Percentiles rank a stretch among this genome's conserved stretches.
Evolutionary conservation across 2,113 vertebrate genomes (phyloP).

Genomic region (Elephantulus edwardii): DNA sequence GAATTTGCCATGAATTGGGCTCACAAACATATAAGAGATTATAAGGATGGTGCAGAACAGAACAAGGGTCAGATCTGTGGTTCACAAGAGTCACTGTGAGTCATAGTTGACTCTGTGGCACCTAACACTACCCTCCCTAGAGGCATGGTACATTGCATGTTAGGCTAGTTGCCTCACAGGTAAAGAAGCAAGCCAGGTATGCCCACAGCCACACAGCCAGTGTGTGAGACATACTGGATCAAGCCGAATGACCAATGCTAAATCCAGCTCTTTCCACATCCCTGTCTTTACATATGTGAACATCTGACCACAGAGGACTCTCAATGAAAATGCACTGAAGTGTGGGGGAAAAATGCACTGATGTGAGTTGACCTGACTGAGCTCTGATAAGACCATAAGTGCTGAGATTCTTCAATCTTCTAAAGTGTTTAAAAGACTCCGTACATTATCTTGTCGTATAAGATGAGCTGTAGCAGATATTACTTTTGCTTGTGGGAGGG

Average conservation of each 20-base stretch:
- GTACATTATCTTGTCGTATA: background rate
- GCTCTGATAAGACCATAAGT: background rate
- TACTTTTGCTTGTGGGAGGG: background rate
- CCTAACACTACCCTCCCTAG: too few species aligned
- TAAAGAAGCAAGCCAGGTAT: fast-evolving
- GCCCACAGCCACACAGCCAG: too few species aligned
- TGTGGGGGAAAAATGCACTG: too few species aligned
- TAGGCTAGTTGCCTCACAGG: background rate
- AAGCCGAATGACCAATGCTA: background rate
- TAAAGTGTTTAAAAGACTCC: background rate
- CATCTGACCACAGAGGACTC: background rate
- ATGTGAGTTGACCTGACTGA: background rate
- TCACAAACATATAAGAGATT: too few species aligned
- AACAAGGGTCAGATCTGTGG: too few species aligned
- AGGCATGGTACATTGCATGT: too few species aligned
- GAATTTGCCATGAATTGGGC: too few species aligned
- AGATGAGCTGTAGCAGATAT: fast-evolving
- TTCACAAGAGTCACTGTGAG: too few species aligned
- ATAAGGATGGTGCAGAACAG: too few species aligned
- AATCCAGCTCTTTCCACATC: background rate
- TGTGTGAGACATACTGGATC: background rate
- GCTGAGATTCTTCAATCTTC: background rate
- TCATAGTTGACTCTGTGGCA: too few species aligned
- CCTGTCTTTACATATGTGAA: background rate
- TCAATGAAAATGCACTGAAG: background rate